phyloP scores from a whole-genome alignment of 2,888 invertebrate genomes.

The Stenolophus ochropezus region DNA sequence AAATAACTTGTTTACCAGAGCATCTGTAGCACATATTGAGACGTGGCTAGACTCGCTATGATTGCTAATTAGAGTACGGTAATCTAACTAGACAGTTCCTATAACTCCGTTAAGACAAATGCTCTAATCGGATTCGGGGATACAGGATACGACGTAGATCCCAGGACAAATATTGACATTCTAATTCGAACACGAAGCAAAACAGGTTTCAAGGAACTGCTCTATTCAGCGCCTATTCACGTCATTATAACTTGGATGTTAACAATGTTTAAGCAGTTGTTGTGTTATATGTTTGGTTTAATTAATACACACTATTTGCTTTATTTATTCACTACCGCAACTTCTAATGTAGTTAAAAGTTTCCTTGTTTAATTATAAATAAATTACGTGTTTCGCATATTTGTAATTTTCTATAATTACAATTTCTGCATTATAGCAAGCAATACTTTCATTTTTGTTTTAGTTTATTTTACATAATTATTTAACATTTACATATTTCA shows the following conservation, averaged over 20 bases:
- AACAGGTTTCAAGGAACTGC: background rate
- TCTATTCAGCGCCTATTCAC: background rate
- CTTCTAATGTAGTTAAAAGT: background rate
- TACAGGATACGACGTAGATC: background rate
- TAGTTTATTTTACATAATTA: too few relatives aligned
- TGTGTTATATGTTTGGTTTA: background rate
- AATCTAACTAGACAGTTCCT: constrained; percentile 7
- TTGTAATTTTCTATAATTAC: too few relatives aligned
- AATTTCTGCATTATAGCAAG: too few relatives aligned
- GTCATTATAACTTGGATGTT: background rate
- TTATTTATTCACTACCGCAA: background rate
- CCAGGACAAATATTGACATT: constrained; percentile 19
- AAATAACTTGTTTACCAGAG: background rate
- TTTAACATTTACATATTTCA: too few relatives aligned
- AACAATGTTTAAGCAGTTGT: background rate
- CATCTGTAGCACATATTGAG: background rate
- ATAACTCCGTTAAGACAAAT: constrained; percentile 29
- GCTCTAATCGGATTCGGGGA: background rate
- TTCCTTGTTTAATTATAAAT: background rate
- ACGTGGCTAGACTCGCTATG: background rate
- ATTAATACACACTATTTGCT: background rate
- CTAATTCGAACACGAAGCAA: background rate
- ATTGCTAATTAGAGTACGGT: background rate
- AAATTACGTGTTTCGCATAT: background rate
- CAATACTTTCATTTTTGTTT: too few relatives aligned